phyloP scores from a whole-genome alignment of 2,888 invertebrate species.

The Lepidochrysops patricia region DNA sequence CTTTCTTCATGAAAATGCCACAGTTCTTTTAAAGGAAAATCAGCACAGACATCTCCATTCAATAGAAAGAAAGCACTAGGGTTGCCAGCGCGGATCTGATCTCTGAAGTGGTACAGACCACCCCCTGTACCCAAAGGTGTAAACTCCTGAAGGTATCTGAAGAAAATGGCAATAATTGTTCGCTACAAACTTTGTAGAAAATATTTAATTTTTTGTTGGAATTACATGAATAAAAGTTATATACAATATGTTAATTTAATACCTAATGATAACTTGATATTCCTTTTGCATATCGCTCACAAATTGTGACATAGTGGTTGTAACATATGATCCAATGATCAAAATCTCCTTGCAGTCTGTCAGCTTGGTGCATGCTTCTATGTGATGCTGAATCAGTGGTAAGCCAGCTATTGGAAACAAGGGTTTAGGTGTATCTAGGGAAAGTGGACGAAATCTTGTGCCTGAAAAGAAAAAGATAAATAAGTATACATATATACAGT shows the following conservation, averaged over 20 bases:
- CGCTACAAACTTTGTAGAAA: no score
- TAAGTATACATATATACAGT: neutral
- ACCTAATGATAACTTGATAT: slow-evolving; percentile 88
- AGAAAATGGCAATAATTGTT: slow-evolving; percentile 19
- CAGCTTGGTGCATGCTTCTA: slow-evolving; percentile 91
- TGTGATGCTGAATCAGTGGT: slow-evolving; percentile 97
- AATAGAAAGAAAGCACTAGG: slow-evolving; percentile 94
- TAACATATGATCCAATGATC: slow-evolving; percentile 94
- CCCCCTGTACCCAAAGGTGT: slow-evolving; percentile 96
- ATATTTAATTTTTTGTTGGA: no score
- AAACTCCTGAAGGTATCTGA: slow-evolving; percentile 95
- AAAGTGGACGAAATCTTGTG: slow-evolving; percentile 96
- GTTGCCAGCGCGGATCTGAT: slow-evolving; percentile 92
- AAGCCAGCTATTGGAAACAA: slow-evolving; percentile 97
- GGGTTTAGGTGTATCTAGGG: slow-evolving; percentile 97
- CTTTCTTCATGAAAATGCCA: slow-evolving; percentile 81
- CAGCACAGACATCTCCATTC: slow-evolving; percentile 98
- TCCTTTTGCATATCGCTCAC: slow-evolving; percentile 88
- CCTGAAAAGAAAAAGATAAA: slow-evolving; percentile 73
- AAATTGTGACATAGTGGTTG: slow-evolving; percentile 89
- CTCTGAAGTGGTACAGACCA: slow-evolving; percentile 96
- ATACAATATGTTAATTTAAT: no score
- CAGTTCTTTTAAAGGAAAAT: slow-evolving; percentile 92
- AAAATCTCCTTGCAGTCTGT: slow-evolving; percentile 90
- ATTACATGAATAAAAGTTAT: no score